Base-by-base conservation (phyloP, 2,888 invertebrate genomes). In the Pilophorus perplexus region DNA sequence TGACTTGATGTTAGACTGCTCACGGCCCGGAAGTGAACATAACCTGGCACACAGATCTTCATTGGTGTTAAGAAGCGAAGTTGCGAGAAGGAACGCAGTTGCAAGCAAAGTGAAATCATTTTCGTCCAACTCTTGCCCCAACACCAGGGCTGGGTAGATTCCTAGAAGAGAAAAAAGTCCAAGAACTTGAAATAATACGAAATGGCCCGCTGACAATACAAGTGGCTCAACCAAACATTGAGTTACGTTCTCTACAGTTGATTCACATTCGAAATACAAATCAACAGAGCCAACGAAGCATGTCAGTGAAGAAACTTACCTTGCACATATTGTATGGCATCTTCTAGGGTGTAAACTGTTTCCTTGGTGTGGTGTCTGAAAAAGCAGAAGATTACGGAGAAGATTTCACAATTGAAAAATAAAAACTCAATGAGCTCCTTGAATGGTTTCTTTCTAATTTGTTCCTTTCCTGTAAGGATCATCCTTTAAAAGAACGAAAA, bases 1-100 rank as follows among this genome's bases (percentile, higher is more conserved):
- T 0, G 46, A 50, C 5, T 64, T 65, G 14, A 68, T 37, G 4
- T 23, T 16, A 3, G 22, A 18, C 28, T 68, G 68, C 2, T 50
- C 65, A 5, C 28, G 38, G 33, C 38, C n/a, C 2, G 68, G 59
- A 10, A 68, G 50, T 12, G 54, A 25, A 4, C 54, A 52, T 50
- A 68, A 38, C 25, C 52, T 57, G 28, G 38, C 10, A 40, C 65
- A 65, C 3, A 68, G 59, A 2, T 59, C 42, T 27, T 65, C 57
- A 16, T 68, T 42, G 3, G 38, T 25, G n/a, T 65, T 48, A 33
- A 65, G 64, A 12, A 68, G 38, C 3, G 68, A 64, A 16, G 57
- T 57, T 16, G 42, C 64, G 4, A 68, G 37, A 5, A 68, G 40
- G 40, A 57, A 65, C n/a, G 42, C 59, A 6, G 68, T 59, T 5